Evolutionary conservation across 2,113 vertebrate genomes (phyloP), one percentile per base, ranked within the genome.

Genomic region (Paraplagusia blochii): DNA sequence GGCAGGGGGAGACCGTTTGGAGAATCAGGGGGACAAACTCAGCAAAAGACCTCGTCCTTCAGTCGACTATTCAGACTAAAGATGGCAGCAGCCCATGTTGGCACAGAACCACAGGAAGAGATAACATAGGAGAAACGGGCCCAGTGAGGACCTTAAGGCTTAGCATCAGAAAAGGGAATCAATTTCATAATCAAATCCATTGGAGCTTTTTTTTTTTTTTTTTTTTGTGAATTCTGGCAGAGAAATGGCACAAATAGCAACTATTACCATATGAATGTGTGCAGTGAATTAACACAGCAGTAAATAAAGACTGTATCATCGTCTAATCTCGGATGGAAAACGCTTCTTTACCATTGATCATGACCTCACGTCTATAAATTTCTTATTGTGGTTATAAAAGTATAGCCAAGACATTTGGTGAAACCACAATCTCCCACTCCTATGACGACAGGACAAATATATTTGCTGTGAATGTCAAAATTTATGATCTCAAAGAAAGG

Each of bases 31-130:
- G 77, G 84, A 82, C 75, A 83, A 81, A 85, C 72, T 80, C 84
- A 74, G 82, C 73, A 82, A 88, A 72, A 84, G 85, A 68, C 79
- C n/a, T n/a, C 76, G 82, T 70, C 84, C 84, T 89, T 87, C 81
- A 84, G 66, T 76, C 44, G 60, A 45, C 64, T 79, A 84, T 63
- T 54, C 46, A 79, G 68, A 72, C 34, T 65, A 82, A 60, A 69
- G 54, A 63, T 71, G 59, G 66, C 76, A 74, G 52, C 17, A 29
- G 53, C 57, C 36, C 3, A 51, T 44, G 52, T 17, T 81, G 84
- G 75, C 74, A 77, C 70, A 54, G 29, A 16, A 67, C 54, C 64
- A 75, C 36, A 56, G 50, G 48, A 47, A 49, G 4, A 17, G 36
- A 33, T 29, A 10, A 43, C 15, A 16, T 17, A 1, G 33, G 5